A percentile compares a stretch with the other conserved stretches of the same genome.
phyloP scores from a whole-genome alignment of 37 sponge, comb jelly and placozoan genomes.

The Eunapius fragilis region DNA sequence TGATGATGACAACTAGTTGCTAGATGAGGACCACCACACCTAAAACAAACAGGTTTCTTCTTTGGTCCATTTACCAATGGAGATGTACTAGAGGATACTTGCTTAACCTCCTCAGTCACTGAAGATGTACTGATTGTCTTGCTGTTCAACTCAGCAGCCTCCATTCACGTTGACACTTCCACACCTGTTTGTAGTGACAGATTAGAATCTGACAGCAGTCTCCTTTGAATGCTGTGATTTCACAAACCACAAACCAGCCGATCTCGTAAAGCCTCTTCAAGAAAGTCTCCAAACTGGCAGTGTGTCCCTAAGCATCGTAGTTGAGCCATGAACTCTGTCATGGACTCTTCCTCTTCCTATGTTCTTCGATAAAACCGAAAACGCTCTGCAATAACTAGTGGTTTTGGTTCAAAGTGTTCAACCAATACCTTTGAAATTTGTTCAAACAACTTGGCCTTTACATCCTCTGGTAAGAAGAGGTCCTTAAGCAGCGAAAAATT shows the following conservation, averaged over 20 bases:
- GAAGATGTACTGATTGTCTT: not conserved
- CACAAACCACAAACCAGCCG: constrained; percentile 19
- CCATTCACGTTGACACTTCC: not conserved
- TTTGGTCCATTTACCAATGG: not conserved
- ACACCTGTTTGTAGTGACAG: constrained; percentile 5
- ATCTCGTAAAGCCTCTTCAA: constrained; percentile 21
- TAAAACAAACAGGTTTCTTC: not conserved
- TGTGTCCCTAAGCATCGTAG: not conserved
- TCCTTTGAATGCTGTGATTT: not conserved
- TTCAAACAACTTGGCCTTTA: not conserved
- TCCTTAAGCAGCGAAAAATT: not conserved
- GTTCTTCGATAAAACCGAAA: constrained; percentile 6
- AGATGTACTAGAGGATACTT: not conserved
- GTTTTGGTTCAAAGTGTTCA: constrained; percentile 27
- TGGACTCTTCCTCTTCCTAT: not conserved
- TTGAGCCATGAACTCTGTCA: constrained; percentile 19
- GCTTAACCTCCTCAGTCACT: not conserved
- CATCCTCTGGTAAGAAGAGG: not conserved
- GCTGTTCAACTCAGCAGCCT: constrained; percentile 5
- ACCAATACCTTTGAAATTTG: not conserved
- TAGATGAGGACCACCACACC: not conserved
- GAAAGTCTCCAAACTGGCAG: constrained; percentile 19
- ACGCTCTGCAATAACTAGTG: constrained; percentile 7
- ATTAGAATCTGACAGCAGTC: not conserved
- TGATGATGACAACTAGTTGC: not conserved